Conservation (phyloP, 2,888 invertebrate genomes). For the Carpatolechia fugitivella region DNA sequence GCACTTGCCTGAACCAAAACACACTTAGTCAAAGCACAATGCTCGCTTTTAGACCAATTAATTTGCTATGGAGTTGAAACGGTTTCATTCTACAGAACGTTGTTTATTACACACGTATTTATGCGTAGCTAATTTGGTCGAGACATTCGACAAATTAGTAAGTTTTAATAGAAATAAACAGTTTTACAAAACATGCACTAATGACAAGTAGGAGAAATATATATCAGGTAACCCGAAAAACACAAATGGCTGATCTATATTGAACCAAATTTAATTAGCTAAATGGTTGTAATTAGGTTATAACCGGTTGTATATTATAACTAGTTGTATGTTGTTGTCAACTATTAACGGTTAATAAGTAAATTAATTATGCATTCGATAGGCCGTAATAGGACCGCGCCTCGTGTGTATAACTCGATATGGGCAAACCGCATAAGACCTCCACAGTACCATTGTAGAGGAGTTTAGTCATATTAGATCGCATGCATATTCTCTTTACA, state of each 20-base stretch:
- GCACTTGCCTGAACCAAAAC: neutral
- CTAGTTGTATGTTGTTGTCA: neutral
- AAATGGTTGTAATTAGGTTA: neutral
- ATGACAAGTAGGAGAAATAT: too few relatives aligned
- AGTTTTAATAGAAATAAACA: too few relatives aligned
- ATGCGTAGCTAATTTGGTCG: neutral
- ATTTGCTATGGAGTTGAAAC: conserved; percentile 1
- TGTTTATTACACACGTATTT: neutral
- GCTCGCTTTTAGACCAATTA: neutral
- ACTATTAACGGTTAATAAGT: conserved; percentile 2
- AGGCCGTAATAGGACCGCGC: neutral
- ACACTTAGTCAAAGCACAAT: neutral
- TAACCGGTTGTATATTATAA: neutral
- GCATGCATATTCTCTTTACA: too few relatives aligned
- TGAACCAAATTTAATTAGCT: too few relatives aligned
- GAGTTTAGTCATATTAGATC: too few relatives aligned
- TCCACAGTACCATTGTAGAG: neutral
- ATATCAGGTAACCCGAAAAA: too few relatives aligned
- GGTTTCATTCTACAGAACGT: neutral
- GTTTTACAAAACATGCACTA: too few relatives aligned
- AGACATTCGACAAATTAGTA: neutral
- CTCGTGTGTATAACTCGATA: neutral
- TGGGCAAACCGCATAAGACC: conserved; percentile 3
- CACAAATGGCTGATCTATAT: too few relatives aligned
- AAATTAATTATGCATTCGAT: conserved; percentile 3